Base-by-base conservation (phyloP, 2,888 invertebrate genomes). In the Aphelenchoides bicaudatus region DNA sequence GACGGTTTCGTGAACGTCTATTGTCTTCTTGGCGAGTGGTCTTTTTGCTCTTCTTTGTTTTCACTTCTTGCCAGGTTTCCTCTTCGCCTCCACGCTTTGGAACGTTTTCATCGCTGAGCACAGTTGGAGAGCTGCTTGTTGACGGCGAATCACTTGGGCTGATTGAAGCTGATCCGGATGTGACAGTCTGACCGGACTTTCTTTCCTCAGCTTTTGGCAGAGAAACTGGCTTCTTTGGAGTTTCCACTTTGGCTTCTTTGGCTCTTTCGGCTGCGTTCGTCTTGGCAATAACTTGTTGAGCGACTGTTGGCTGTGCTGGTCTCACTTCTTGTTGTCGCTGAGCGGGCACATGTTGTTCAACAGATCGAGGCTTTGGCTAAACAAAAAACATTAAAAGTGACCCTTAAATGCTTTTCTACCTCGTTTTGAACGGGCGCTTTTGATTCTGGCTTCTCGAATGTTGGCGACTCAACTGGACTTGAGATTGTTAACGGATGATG, bases 11-110 rank as follows among this genome's bases (percentile, higher is more conserved):
- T 3, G 21, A 10, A 23, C 58, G n/a, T n/a, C n/a, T n/a, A n/a
- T n/a, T n/a, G n/a, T n/a, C n/a, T 16, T 23, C 56, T 6, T 19
- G 25, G 19, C 61, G 37, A 27, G 49, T 28, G 8, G 48, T 43
- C 56, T 59, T 58, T 58, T 62, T 70, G 52, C 47, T 68, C 43
- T 55, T 39, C 52, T 67, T 62, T 8, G 59, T 54, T 37, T 46
- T 56, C 38, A 66, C 66, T 39, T 66, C 66, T 43, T 62, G 65
- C 66, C 66, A 66, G 23, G 66, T 54, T 5, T 56, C 59, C 27
- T 47, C 57, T 2, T 57, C 59, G 25, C 53, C 37, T 25, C 47
- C 56, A 37, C n/a, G n/a, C n/a, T 29, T 28, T 19, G 34, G 31
- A 39, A 25, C 59, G 6, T 43, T n/a, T 6, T 25, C 43, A n/a